Evolutionary conservation across 2,797 vertebrate genomes (phyloP), one percentile per base, ranked within the genome.

Genomic region (Glyptemys insculpta): DNA sequence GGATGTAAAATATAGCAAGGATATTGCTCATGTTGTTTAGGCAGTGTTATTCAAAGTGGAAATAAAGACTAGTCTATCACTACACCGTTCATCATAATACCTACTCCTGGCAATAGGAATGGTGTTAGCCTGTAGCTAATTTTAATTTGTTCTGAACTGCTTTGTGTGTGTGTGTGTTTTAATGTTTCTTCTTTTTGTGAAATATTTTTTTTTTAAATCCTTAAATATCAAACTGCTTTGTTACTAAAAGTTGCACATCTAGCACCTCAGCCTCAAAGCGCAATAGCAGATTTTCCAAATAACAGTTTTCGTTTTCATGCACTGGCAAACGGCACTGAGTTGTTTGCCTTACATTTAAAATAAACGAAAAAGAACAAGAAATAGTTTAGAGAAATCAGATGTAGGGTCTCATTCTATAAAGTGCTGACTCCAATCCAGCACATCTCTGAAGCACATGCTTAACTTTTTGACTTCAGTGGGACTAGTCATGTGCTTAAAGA

Each of bases 401-500:
- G 1, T 85, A 10, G 12, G 74, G 2, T 57, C 49, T 86, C 83
- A 87, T 56, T 10, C 34, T 49, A 81, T 3, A 23, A 83, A 15
- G 19, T 41, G 44, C 8, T 57, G 23, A 78, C 3, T 47, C 34
- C 53, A 12, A n/a, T 95, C 85, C 25, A 94, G 65, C 59, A 82
- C 37, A 56, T 12, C 49, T 54, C 2, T 31, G 53, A 57, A 11
- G 80, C 87, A 92, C 7, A 1, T 52, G 85, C 72, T 44, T 44
- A 44, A 44, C 1, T 0, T 18, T 21, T 41, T 27, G 8, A 27
- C 23, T 85, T 93, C 12, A 10, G 1, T 88, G 82, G 4, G 62
- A 88, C 50, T 93, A 93, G 88, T 88, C 91, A 91, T 31, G 79
- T 74, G 89, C 87, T 34, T 88, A 91, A 96, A 90, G 50, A 50